Evolutionary conservation across 2,797 vertebrate species (phyloP).

Genomic region (Menidia menidia): DNA sequence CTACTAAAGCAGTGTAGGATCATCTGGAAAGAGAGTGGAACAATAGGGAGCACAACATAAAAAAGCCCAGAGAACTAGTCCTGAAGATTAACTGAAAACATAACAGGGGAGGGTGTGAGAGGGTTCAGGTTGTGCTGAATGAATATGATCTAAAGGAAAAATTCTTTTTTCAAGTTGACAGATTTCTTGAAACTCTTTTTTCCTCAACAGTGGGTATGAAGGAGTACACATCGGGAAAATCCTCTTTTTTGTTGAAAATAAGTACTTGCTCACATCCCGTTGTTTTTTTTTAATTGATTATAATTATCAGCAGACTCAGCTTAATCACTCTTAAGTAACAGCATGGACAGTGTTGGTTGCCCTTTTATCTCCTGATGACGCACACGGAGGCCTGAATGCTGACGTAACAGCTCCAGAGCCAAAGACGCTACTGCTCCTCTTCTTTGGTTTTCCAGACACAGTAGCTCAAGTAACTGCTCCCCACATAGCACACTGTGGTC

Average conservation of each 20-base stretch:
- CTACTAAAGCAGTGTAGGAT: not conserved
- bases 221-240: not conserved
- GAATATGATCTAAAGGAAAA: too few relatives aligned
- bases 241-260: slow-evolving; percentile 8
- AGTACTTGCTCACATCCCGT: not conserved
- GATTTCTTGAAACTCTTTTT: not conserved
- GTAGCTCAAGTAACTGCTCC: slow-evolving; percentile 89
- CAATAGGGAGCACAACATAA: not conserved
- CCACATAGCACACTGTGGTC: slow-evolving; percentile 89
- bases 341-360: not conserved
- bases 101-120: too few relatives aligned
- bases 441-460: slow-evolving; percentile 84
- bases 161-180: too few relatives aligned
- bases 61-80: too few relatives aligned
- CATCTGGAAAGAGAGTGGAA: not conserved
- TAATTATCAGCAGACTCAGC: not conserved
- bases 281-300: not conserved
- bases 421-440: slow-evolving; percentile 44
- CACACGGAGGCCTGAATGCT: slow-evolving; percentile 2
- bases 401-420: not conserved
- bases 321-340: not conserved
- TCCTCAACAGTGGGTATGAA: not conserved
- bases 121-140: not conserved
- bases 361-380: not conserved
- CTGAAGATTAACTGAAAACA: too few relatives aligned